Evolutionary conservation across 1,140 invertebrate genomes (phyloP), one percentile per base, ranked within the genome.

Genomic region (Ceratina japonica): DNA sequence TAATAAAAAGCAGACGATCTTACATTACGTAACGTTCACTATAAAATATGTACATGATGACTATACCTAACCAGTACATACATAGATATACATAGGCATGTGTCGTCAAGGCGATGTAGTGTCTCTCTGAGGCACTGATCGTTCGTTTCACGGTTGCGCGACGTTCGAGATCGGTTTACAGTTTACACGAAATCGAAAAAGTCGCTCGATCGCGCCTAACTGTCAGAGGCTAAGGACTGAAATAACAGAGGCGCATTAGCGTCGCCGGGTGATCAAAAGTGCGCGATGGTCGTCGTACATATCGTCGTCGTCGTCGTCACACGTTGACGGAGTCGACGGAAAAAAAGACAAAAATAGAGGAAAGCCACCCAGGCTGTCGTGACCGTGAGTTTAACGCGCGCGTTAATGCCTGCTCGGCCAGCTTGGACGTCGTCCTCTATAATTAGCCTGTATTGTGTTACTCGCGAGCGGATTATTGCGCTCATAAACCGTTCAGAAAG

Each of bases 181-280:
- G 27, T 31, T 31, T 31, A 31, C 27, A 31, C 27, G 75, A 71
- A 84, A 84, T 86, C 73, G 82, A 82, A 83, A 83, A 86, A 84
- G 81, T 87, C 80, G 58, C 56, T 68, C 64, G 79, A 62, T 74
- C 64, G 76, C 49, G 54, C 86, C 85, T 86, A 84, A 56, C 85
- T 86, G 85, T 85, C 84, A 86, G 76, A 31, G 83, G 85, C 87
- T 85, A 88, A 90, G 88, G 87, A 90, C 89, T 90, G 87, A 90
- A 91, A 91, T 91, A 92, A 90, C 90, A 91, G 87, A 88, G 89
- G 91, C 87, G 89, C 89, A 91, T 92, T 91, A 92, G 91, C 87
- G 86, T 84, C 82, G 85, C 87, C 27, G 27, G 86, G 87, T 85
- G 88, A 91, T 91, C 88, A 31, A 91, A 91, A 91, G 88, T 88